These are phyloP conservation scores for Trinectes maculatus DNA, from an alignment of 2,113 vertebrate genomes.

Conservation along the genomic window DNA sequence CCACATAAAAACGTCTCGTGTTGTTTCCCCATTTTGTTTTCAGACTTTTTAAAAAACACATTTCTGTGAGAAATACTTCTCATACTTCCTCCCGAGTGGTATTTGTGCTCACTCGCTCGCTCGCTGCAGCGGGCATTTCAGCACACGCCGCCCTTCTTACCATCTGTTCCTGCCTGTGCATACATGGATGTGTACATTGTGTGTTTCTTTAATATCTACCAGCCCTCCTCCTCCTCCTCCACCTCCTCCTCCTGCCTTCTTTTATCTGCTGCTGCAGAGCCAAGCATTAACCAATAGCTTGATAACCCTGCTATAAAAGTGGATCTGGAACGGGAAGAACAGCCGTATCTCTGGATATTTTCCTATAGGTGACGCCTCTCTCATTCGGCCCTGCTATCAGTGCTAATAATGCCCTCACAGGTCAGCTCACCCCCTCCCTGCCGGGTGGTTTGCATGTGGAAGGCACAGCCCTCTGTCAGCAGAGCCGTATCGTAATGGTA, in stretches of 20 bases:
- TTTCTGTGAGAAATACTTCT: background rate
- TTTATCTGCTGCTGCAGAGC: slow-evolving; percentile 58
- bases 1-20: slow-evolving; percentile 26
- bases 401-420: slow-evolving; percentile 63
- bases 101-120: background rate
- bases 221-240: background rate
- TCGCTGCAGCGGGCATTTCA: too few species aligned
- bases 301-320: slow-evolving; percentile 69
- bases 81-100: background rate
- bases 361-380: slow-evolving; percentile 46
- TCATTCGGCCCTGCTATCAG: slow-evolving; percentile 50
- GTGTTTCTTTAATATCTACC: slow-evolving; percentile 19
- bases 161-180: background rate
- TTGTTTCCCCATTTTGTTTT: slow-evolving; percentile 38
- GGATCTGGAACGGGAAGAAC: slow-evolving; percentile 46
- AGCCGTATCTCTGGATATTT: slow-evolving; percentile 53
- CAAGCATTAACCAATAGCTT: slow-evolving; percentile 71
- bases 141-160: background rate
- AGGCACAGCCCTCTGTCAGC: slow-evolving; percentile 25
- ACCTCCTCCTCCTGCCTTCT: slow-evolving; percentile 8
- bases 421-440: slow-evolving; percentile 17
- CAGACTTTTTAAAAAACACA: slow-evolving; percentile 20
- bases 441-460: slow-evolving; percentile 52
- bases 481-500: slow-evolving; percentile 31
- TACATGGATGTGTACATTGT: slow-evolving; percentile 2